Evolutionary conservation across 2,797 vertebrate species (phyloP).

Genomic region (Sebastes minor): DNA sequence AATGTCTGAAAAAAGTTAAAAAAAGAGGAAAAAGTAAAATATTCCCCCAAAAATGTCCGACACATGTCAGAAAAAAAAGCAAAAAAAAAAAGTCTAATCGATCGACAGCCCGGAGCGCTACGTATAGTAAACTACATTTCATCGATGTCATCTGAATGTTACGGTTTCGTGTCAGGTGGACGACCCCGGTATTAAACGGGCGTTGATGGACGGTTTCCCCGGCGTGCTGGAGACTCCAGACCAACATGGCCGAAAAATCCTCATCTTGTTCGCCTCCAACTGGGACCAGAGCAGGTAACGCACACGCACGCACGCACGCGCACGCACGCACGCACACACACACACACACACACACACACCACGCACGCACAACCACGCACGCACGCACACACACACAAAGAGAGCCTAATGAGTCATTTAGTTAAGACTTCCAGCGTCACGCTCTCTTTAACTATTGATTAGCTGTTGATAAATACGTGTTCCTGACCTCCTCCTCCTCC

Average conservation of each 20-base stretch:
- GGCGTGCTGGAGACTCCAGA: conserved; percentile 95
- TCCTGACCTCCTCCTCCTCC: not conserved
- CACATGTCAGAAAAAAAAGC: too few relatives aligned
- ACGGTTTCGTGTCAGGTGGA: conserved; percentile 58
- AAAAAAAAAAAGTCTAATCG: too few relatives aligned
- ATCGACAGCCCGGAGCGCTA: too few relatives aligned
- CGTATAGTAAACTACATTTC: too few relatives aligned
- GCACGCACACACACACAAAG: not conserved
- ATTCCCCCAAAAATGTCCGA: too few relatives aligned
- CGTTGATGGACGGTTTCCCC: conserved; percentile 96
- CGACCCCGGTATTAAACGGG: conserved; percentile 96
- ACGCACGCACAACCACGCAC: not conserved
- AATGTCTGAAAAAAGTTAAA: too few relatives aligned
- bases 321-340: not conserved
- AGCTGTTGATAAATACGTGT: not conserved
- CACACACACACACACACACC: not conserved
- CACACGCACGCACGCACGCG: not conserved
- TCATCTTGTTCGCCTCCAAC: conserved; percentile 98
- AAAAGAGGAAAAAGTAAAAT: too few relatives aligned
- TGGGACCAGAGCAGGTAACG: conserved; percentile 97
- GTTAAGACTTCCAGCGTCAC: conserved; percentile 23
- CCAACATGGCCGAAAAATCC: conserved; percentile 95
- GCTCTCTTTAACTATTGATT: conserved; percentile 8
- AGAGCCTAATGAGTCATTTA: conserved; percentile 7
- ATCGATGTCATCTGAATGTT: too few relatives aligned